Evolutionary conservation across 2,888 invertebrate genomes (phyloP), one percentile per base, ranked within the genome.

Genomic region (Silvanus unidentatus): DNA sequence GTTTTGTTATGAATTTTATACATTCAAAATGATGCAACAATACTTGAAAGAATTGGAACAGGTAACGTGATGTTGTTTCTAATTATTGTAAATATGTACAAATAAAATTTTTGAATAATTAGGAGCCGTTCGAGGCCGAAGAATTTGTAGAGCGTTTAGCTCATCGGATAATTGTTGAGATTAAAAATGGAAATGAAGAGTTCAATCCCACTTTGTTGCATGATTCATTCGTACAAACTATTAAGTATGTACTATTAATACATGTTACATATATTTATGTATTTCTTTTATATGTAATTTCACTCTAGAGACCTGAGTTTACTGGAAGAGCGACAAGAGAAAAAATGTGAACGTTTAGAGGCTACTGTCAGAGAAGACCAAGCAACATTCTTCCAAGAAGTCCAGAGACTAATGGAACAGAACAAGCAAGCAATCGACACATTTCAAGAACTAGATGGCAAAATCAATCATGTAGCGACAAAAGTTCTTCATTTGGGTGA

Each of bases 401-500:
- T 93, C 28, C 75, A 82, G 27, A 86, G 86, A 58, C 78, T 95
- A 15, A 86, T 91, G 70, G 91, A 90, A 43, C 84, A 86, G 60
- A 92, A 93, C 68, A 88, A 87, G 84, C 80, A 82, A 48, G 88
- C 92, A 39, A 88, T 92, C 35, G 84, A 84, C 54, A 84, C 90
- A 57, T 95, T 95, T 69, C 89, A 93, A 73, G 88, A 92, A 53
- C 71, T 98, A 41, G 98, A 98, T 70, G 92, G 92, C 62, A 86
- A 95, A 60, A 97, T 99, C 65, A 97, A 96, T 60, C 88, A 88
- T 45, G 98, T 99, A 36, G 97, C 98, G 0, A 95, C 95, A 0
- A 93, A 97, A 73, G 98, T 99, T 0, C 82, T 98, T 38, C 97
- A 98, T 72, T 79, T 99, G n/a, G 99, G 98, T 0, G 98, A 98